These are phyloP conservation scores for Lacerta agilis DNA, from an alignment of 2,797 vertebrate genomes.

Conservation along the genomic window DNA sequence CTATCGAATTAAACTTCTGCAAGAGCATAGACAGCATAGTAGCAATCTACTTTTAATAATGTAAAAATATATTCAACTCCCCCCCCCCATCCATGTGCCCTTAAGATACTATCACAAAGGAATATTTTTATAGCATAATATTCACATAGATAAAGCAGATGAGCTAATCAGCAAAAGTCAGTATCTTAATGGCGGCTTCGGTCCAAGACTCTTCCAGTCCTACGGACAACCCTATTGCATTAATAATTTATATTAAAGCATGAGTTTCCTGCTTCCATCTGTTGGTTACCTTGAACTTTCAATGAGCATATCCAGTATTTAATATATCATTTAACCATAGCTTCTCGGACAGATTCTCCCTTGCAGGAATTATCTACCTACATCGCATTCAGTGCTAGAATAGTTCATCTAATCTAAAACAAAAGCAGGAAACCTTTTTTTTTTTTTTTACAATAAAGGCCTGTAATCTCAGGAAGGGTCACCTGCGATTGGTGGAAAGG, in stretches of 20 bases:
- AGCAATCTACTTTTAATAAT: neutral
- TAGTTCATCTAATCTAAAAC: neutral
- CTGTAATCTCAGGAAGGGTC: too few species aligned
- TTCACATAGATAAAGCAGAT: neutral
- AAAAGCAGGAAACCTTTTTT: too few species aligned
- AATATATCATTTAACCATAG: neutral
- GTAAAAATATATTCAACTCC: neutral
- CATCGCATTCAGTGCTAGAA: neutral
- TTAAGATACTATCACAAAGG: neutral
- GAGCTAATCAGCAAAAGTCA: neutral
- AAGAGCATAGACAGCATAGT: neutral
- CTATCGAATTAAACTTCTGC: accelerated
- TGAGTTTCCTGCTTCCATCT: neutral
- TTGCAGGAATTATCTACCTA: neutral
- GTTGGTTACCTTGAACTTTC: neutral
- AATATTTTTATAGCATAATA: neutral
- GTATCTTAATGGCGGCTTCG: neutral
- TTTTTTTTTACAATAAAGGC: too few species aligned
- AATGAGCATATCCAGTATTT: neutral
- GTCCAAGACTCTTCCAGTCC: neutral
- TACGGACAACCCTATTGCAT: neutral
- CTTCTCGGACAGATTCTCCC: neutral
- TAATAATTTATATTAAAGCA: neutral
- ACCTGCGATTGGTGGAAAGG: too few species aligned
- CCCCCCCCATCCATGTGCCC: neutral